Base-by-base conservation (phyloP, 2,113 vertebrate genomes). In the Microtus montanus region DNA sequence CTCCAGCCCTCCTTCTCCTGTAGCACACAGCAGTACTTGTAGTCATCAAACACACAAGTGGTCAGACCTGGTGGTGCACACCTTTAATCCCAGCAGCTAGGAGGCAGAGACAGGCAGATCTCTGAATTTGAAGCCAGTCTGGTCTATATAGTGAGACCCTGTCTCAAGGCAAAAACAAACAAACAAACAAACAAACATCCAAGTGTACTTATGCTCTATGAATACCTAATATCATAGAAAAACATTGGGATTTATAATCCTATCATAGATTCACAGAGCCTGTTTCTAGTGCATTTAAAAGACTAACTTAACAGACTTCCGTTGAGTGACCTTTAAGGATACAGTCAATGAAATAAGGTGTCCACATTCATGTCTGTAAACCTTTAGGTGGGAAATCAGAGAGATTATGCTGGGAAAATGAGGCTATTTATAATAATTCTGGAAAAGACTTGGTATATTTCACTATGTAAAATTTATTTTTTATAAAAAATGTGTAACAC, bases 381-480 rank as follows among this genome's bases (percentile, higher is more conserved):
- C 19, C 30, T 94, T 93, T 70, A 82, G 71, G 41, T 90, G 68
- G 70, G 30, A 92, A 87, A 95, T 87, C n/a, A 90, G 33, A 19
- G 54, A 12, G 52, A 35, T 52, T 84, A 66, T 92, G 44, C 94
- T 35, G 84, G 90, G 66, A 88, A 96, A 93, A 92, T 82, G 91
- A 88, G 54, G 61, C 75, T 96, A 73, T 71, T n/a, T n/a, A 80
- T 92, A 97, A 96, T 96, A 95, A 97, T 87, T 89, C 78, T 77
- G 96, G 47, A 97, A 96, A 97, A 96, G 89, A 97, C 97, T 95
- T 94, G 33, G 80, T 85, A 74, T 2, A 90, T 98, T 98, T 98
- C 96, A 97, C 97, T 98, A 97, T 86, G 90, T 98, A 98, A 98
- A 98, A 97, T 98, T 98, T 98, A 95, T 98, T 95, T 97, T 98